Base-by-base conservation (phyloP, 2,888 invertebrate genomes). In the Drosophila putrida region DNA sequence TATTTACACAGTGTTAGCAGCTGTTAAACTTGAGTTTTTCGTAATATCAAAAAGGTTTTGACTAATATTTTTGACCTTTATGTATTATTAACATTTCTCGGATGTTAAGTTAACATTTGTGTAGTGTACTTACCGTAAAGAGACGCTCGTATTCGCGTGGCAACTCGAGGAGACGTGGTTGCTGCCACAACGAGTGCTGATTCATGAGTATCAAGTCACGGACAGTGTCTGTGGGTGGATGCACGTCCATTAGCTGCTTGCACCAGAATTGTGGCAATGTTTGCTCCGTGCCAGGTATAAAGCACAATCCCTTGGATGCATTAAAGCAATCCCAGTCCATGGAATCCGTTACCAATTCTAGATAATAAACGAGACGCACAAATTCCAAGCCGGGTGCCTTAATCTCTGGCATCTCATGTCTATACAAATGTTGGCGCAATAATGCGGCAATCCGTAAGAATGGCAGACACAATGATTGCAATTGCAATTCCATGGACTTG, bases 101-200 rank as follows among this genome's bases (percentile, higher is more conserved):
- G 3, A 20, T 20, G 20, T 20, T 20, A 20, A 20, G 35, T 35
- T 13, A 38, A 13, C 38, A 13, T n/a, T 13, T 38, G 1, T 6
- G 9, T 31, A 3, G 31, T 8, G 31, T 6, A 43, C 91, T 91
- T 91, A 95, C 95, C 92, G 96, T 96, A 92, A 98, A 98, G 73
- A 98, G 95, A 86, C 96, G 95, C 93, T 99, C 98, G 93, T 98
- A 99, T 91, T 97, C 96, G 69, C 96, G 94, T 57, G 99, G 98
- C 92, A 99, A 94, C 73, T 95, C 94, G 67, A 99, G 94, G 78
- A 99, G 94, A 80, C 95, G 94, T 20, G 99, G 98, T 86, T 95
- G 95, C 85, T 95, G 94, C 97, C 97, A 98, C 81, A 94, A 92
- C 77, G 95, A 94, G 92, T 97, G 96, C 91, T 96, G 95, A 89